Evolutionary conservation across 2,888 invertebrate genomes (phyloP).

Genomic region (Chloroclysta siterata): DNA sequence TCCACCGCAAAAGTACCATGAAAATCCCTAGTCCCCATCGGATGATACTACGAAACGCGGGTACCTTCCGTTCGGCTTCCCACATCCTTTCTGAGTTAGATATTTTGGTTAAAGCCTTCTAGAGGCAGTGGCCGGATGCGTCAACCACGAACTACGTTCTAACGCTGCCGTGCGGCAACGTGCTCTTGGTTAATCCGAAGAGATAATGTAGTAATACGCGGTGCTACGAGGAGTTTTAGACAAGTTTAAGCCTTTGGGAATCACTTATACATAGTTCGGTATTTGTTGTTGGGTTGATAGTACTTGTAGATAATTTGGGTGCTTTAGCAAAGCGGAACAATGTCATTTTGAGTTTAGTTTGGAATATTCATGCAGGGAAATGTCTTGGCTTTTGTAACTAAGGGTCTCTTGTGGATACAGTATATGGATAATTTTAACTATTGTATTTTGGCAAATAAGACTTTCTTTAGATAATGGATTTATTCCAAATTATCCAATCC

Average conservation of each 20-base stretch:
- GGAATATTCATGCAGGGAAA: conserved; percentile 12
- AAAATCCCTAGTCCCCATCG: conserved; percentile 25
- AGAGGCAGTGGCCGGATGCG: conserved; percentile 58
- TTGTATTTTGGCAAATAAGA: no score
- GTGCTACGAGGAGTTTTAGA: conserved; percentile 42
- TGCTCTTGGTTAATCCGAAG: conserved; percentile 45
- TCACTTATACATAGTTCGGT: conserved; percentile 40
- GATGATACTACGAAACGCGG: conserved; percentile 37
- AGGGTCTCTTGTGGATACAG: background rate
- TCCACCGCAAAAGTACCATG: conserved; percentile 22
- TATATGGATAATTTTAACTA: no score
- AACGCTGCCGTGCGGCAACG: conserved; percentile 36
- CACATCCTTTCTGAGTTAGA: conserved; percentile 61
- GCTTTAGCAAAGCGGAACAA: conserved; percentile 22
- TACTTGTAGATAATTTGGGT: conserved; percentile 28
- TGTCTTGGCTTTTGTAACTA: background rate
- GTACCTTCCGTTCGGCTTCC: conserved; percentile 52
- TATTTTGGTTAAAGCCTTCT: conserved; percentile 53
- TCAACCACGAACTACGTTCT: conserved; percentile 47
- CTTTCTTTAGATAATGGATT: no score
- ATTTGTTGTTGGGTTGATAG: conserved; percentile 33
- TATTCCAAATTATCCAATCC: no score
- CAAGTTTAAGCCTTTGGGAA: conserved; percentile 45
- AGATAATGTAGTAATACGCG: conserved; percentile 44
- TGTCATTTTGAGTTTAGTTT: conserved; percentile 23